Conservation (phyloP, 2,797 vertebrate genomes). For the Falco biarmicus region DNA sequence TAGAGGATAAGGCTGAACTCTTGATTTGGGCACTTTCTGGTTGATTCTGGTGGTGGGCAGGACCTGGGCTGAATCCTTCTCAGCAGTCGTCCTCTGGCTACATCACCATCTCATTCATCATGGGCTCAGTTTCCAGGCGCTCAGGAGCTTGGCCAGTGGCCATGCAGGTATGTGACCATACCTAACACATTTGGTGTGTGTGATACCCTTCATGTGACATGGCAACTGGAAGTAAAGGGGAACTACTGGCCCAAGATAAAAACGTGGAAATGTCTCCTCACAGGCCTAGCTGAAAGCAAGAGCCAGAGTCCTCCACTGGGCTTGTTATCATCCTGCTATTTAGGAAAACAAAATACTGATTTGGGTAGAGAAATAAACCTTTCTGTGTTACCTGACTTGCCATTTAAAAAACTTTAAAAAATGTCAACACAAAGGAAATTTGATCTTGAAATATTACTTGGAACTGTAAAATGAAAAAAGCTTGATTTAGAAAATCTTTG, state of each 20-base stretch:
- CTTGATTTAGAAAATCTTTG: not conserved
- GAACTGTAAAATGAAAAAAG: not conserved
- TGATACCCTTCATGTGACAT: not conserved
- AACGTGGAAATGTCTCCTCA: not conserved
- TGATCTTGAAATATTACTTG: not conserved
- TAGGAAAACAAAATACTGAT: not conserved
- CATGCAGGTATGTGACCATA: not conserved
- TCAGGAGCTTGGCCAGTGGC: rapidly evolving
- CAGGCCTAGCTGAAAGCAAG: not conserved
- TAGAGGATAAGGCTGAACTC: not conserved
- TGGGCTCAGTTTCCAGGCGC: not conserved
- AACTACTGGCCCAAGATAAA: not conserved
- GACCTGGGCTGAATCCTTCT: not conserved
- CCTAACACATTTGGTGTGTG: not conserved
- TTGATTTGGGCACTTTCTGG: not conserved
- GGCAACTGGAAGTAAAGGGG: not conserved
- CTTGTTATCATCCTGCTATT: not conserved
- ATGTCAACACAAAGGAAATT: not conserved
- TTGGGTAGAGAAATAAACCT: not conserved
- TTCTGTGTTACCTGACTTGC: not conserved
- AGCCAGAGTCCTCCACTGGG: not conserved
- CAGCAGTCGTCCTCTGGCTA: not conserved
- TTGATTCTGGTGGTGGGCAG: not conserved
- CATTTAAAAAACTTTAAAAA: not conserved
- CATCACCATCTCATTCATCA: rapidly evolving